Base-by-base conservation (phyloP, 2,113 vertebrate species). In the Oncorhynchus masou region DNA sequence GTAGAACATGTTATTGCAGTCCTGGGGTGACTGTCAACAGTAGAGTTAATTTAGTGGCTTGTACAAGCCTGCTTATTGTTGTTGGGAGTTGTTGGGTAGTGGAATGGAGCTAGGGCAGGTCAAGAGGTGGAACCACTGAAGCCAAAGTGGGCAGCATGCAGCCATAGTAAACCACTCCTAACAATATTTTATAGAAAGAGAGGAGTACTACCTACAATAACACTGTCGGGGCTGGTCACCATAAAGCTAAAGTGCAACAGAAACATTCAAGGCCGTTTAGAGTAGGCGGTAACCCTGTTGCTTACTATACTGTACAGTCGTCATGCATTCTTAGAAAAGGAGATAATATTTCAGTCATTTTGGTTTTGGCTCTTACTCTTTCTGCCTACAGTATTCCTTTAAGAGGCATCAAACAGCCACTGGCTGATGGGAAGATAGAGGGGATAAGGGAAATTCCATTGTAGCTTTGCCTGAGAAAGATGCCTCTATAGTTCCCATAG, bases 291-390 rank as follows among this genome's bases (percentile, higher is more conserved):
- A 62, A 7, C n/a, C 19, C 49, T 9, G 49, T 59, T 57, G 20
- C 64, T 68, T 8, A 62, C 59, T 78, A 34, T 27, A 78, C 67
- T 68, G 67, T 34, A 39, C 29, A 82, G 80, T n/a, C 54, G 79
- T 90, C 84, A 82, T 82, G 73, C 83, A 91, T 91, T 91, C 87
- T 79, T 87, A 13, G 2, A 69, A 80, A 29, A 68, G 85, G 74
- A 64, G 15, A 77, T 91, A 86, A 92, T 72, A 73, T 31, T 49
- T 67, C 39, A 19, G 80, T 64, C 27, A 62, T 76, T 68, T 22
- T 71, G 65, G 57, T n/a, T 60, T 60, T 6, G 19, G 19, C 59
- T 22, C 20, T 22, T 4, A 60, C 59, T 60, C 59, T 60, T 15
- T 60, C 59, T 60, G 59, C 16, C 54, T 7, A 60, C n/a, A 60